Percentiles rank a stretch among this genome's conserved stretches.
phyloP scores from a whole-genome alignment of 1,140 invertebrate species.

The Drosophila sucinea region DNA sequence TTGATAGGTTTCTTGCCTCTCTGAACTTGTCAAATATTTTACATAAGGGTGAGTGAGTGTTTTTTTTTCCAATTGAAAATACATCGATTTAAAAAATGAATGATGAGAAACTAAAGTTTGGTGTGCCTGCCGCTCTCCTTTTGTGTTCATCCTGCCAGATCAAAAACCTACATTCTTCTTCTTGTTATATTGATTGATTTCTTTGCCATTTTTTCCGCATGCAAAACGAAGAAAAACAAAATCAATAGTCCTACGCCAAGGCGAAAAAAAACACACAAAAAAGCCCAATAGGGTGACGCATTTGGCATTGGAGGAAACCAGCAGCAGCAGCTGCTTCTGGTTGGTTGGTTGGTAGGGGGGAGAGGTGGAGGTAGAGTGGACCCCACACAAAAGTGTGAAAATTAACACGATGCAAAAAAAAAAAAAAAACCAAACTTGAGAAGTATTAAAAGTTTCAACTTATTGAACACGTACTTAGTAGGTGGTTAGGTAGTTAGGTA shows the following conservation, averaged over 20 bases:
- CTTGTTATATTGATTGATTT: neutral
- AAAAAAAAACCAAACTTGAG: slow-evolving; percentile 22
- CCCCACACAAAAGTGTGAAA: slow-evolving; percentile 39
- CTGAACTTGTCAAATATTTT: too few relatives aligned
- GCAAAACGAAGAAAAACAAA: slow-evolving; percentile 12
- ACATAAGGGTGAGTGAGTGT: too few relatives aligned
- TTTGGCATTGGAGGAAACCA: slow-evolving; percentile 17
- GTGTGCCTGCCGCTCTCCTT: too few relatives aligned
- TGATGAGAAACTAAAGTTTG: too few relatives aligned
- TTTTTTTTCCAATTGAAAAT: too few relatives aligned
- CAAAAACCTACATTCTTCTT: neutral
- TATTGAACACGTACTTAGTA: slow-evolving; percentile 61
- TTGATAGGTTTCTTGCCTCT: too few relatives aligned
- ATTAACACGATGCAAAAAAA: slow-evolving; percentile 45
- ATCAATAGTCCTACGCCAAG: slow-evolving; percentile 34
- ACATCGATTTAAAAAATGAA: too few relatives aligned
- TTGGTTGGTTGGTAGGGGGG: neutral
- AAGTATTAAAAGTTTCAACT: slow-evolving; percentile 31
- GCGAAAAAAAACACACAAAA: slow-evolving; percentile 30
- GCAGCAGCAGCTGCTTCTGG: neutral
- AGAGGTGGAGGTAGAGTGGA: neutral
- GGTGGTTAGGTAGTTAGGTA: neutral
- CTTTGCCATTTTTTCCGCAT: slow-evolving; percentile 22
- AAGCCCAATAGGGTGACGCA: slow-evolving; percentile 25
- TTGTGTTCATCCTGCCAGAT: too few relatives aligned